Base-by-base conservation (phyloP, 2,797 vertebrate genomes). In the Spea hammondii region DNA sequence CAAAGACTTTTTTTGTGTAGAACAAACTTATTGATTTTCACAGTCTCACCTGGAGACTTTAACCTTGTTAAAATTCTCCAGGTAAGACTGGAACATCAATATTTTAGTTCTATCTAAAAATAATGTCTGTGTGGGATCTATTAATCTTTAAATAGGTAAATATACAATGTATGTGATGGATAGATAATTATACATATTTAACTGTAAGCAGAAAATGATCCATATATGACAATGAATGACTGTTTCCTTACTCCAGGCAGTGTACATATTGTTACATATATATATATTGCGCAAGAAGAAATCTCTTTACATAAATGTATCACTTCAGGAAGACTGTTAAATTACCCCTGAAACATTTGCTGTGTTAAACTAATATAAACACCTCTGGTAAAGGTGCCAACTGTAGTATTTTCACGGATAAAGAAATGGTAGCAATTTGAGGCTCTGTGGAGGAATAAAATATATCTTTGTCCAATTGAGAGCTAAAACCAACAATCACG, bases 401-500 rank as follows among this genome's bases (percentile, higher is more conserved):
- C 48, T 77, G 47, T 57, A 53, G 47, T 62, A 64, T 77, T 70
- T 77, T 70, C 47, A 66, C 74, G 69, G 53, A 70, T 69, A 70
- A 49, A 70, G 57, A 77, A 70, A 77, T 77, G n/a, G 67, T 59
- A 67, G 66, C 67, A 77, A 71, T 54, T 53, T 47, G 32, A 14
- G 67, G 6, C 57, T 7, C 76, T 65, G 32, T 5, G 17, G 13
- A 70, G 48, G 51, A 67, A 48, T 17, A 62, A 77, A 69, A 69
- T 77, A 65, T 77, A 64, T 77, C 45, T 68, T 65, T 71, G 66
- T 65, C 76, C 59, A 71, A 60, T 65, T 65, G 55, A 71, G 48
- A 71, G 57, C 68, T 55, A 64, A 77, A 71, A 71, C 49, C 32
- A 68, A 77, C 76, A 77, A 77, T 77, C 76, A 70, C 7, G 70